Base-by-base conservation (phyloP, 1,140 invertebrate species). In the Drosophila funebris region DNA sequence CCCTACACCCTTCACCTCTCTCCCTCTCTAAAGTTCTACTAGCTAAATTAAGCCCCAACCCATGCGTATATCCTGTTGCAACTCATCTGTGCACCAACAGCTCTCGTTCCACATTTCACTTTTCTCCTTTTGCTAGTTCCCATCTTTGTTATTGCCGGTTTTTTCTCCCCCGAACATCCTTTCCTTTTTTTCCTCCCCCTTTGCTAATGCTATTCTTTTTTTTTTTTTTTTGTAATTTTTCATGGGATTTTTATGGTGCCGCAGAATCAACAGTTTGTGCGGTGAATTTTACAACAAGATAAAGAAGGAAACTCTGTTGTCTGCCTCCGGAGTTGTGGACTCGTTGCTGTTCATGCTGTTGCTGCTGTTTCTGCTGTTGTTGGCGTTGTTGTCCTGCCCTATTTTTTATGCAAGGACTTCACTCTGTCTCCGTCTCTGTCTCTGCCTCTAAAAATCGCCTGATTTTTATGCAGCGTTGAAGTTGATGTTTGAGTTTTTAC, bases 221-320 rank as follows among this genome's bases (percentile, higher is more conserved):
- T 66, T 52, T 69, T 33, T 33, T 76, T 72, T 68, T 73, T 54
- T 56, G 43, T 52, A 22, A 50, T 70, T 89, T 89, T 88, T 84
- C 78, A 89, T 84, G 83, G 88, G 71, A 90, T 90, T 90, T 90
- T 90, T 90, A 90, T 90, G 88, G 88, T 78, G 79, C 88, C 88
- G 73, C 88, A 83, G 77, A 90, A 90, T 90, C 88, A 90, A 90
- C 88, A 90, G 88, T 89, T 90, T 90, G 90, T 91, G 90, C 85
- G 85, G 85, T 83, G 90, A 84, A 90, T 90, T 90, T 91, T 81
- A 91, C 90, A 90, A 90, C 76, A 81, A 87, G 76, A 87, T 88
- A 80, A 85, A 87, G 81, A 83, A 87, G 63, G 64, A 76, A 83
- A 46, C 58, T 78, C 61, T 46, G 60, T 67, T 67, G 48, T 41